Evolutionary conservation across 1,140 invertebrate species (phyloP).

Genomic region (Sarcophaga peregrina): DNA sequence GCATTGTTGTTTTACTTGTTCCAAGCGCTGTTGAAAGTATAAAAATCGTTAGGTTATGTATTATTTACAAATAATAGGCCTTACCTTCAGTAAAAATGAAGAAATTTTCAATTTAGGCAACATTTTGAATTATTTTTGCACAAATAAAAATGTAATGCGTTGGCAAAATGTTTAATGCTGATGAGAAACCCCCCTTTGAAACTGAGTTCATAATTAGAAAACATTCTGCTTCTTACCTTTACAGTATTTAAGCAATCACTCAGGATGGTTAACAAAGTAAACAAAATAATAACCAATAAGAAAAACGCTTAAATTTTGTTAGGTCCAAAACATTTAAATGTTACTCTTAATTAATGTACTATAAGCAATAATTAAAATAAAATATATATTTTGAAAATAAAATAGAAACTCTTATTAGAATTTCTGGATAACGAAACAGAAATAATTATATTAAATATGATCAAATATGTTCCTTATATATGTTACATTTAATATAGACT

Average conservation of each 20-base stretch:
- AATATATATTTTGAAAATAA: too few species aligned
- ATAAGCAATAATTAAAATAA: too few species aligned
- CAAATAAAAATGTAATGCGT: conserved; percentile 44
- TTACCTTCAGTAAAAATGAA: conserved; percentile 66
- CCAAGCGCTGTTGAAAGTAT: conserved; percentile 69
- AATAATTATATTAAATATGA: too few species aligned
- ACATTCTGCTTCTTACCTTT: not conserved
- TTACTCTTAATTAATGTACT: too few species aligned
- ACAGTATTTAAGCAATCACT: not conserved
- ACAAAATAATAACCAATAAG: not conserved
- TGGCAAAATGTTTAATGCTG: conserved; percentile 41
- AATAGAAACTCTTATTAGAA: too few species aligned
- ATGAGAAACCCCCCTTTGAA: conserved; percentile 1
- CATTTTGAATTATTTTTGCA: conserved; percentile 56
- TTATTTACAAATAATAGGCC: conserved; percentile 38
- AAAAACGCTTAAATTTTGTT: not conserved
- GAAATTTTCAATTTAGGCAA: conserved; percentile 68
- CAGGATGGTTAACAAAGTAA: not conserved
- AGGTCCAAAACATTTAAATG: not conserved
- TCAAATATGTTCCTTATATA: not conserved
- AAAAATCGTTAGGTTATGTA: conserved; percentile 43
- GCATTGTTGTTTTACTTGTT: conserved; percentile 69
- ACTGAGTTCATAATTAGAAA: not conserved
- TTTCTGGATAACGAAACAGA: too few species aligned
- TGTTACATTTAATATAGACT: not conserved